Evolutionary conservation across 2,113 vertebrate species (phyloP).

Genomic region (Aplodontia rufa): DNA sequence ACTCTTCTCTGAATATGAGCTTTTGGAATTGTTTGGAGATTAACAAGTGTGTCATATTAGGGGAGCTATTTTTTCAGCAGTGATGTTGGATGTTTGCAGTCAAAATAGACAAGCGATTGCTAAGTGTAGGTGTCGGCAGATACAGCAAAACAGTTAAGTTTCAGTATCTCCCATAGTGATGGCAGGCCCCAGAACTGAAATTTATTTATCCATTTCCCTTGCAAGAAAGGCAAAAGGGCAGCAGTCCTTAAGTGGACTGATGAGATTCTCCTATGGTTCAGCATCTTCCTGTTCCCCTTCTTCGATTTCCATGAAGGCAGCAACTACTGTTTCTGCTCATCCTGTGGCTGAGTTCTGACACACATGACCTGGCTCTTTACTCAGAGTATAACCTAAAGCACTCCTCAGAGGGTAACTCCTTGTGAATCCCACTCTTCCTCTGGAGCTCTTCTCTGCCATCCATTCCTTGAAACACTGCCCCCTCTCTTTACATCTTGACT

Average conservation of each 20-base stretch:
- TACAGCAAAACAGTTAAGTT: neutral
- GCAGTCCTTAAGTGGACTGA: neutral
- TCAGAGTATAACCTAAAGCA: neutral
- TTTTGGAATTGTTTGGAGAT: constrained; percentile 1
- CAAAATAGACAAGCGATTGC: neutral
- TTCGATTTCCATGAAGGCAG: neutral
- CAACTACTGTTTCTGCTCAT: neutral
- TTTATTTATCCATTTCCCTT: neutral
- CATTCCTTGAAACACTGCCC: neutral
- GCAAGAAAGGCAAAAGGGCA: neutral
- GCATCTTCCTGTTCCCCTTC: neutral
- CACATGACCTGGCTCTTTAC: neutral
- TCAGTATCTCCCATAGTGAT: neutral
- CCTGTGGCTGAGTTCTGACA: neutral
- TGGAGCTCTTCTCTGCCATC: neutral
- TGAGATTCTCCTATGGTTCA: neutral
- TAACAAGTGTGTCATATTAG: neutral
- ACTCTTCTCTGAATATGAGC: neutral
- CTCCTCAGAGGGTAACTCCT: neutral
- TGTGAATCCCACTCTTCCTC: neutral
- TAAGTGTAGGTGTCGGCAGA: neutral
- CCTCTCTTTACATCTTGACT: neutral
- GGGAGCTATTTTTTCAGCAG: neutral
- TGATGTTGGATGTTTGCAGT: neutral
- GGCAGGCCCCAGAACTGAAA: neutral